Base-by-base conservation (phyloP, 2,888 invertebrate species). In the Drosophila koepferae region DNA sequence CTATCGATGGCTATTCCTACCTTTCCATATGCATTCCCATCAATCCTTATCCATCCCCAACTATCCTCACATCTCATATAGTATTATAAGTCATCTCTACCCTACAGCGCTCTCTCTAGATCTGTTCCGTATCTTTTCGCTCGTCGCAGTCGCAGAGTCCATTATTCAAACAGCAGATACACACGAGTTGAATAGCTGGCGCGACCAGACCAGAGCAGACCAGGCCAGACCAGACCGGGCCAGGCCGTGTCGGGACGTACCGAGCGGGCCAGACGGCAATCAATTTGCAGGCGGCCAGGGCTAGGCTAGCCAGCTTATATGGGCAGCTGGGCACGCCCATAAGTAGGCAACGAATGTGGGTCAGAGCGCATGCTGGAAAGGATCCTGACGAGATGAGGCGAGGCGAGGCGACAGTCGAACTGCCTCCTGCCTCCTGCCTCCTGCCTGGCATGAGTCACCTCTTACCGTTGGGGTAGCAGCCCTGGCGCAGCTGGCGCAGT, bases 281-380 rank as follows among this genome's bases (percentile, higher is more conserved):
- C 77, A 83, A 80, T 82, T 82, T 71, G 81, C 16, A 38, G 36
- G 55, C 46, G 58, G 51, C 65, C 46, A 48, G 36, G 61, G 54
- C 58, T 58, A 58, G 49, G 20, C 18, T 51, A 51, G 34, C 49
- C 31, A 18, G 49, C 49, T 51, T 51, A 51, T 51, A 34, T 51
- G 34, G 38, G 9, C 28, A 10, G 18, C n/a, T 10, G 20, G 44
- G 23, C 16, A 58, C 72, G 78, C 87, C 80, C 68, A 36, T 7
- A 75, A 79, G 81, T 87, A 81, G 82, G 90, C 85, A 79, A 73
- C 31, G 43, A 1, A 69, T 20, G 28, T n/a, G 43, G 69, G 18
- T 40, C 49, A 46, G n/a, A 23, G 65, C 36, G 34, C 28, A 28
- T 28, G 48, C 40, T 48, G 48, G 14, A 16, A 36, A 64, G 53